Percentiles rank a stretch among this genome's conserved stretches.
Conservation (phyloP, 2,888 invertebrate species). For the Thymelicus sylvestris region DNA sequence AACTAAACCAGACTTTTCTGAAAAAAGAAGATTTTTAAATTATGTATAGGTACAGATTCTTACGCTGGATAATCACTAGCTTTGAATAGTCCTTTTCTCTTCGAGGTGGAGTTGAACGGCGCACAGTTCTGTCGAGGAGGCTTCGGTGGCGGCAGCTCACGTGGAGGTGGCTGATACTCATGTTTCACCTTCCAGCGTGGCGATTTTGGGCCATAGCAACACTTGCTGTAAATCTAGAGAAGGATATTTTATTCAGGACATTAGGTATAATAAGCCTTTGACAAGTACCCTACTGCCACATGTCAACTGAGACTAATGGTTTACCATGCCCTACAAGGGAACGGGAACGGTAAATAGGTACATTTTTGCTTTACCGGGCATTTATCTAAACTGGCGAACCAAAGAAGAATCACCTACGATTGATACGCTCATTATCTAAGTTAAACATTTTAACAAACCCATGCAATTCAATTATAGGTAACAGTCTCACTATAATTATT, state of each 20-base stretch:
- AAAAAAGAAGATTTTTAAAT: not conserved
- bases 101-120: conserved; percentile 72
- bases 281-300: too few species aligned
- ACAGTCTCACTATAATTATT: too few species aligned
- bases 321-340: too few species aligned
- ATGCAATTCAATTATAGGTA: too few species aligned
- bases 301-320: too few species aligned
- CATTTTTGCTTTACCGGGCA: too few species aligned
- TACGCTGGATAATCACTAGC: conserved; percentile 67
- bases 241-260: not conserved
- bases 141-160: conserved; percentile 50
- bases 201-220: conserved; percentile 63
- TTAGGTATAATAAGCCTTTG: too few species aligned
- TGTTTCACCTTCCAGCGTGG: conserved; percentile 67
- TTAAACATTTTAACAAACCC: too few species aligned
- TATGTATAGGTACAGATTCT: conserved; percentile 44
- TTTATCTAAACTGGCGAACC: too few species aligned
- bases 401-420: too few species aligned
- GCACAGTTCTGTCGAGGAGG: conserved; percentile 64
- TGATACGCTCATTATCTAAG: too few species aligned
- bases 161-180: conserved; percentile 73
- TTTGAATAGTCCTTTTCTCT: conserved; percentile 64
- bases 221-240: conserved; percentile 65
- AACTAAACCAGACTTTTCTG: not conserved
- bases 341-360: too few species aligned